phyloP scores from a whole-genome alignment of 2,113 vertebrate species.

The Macrotis lagotis region DNA sequence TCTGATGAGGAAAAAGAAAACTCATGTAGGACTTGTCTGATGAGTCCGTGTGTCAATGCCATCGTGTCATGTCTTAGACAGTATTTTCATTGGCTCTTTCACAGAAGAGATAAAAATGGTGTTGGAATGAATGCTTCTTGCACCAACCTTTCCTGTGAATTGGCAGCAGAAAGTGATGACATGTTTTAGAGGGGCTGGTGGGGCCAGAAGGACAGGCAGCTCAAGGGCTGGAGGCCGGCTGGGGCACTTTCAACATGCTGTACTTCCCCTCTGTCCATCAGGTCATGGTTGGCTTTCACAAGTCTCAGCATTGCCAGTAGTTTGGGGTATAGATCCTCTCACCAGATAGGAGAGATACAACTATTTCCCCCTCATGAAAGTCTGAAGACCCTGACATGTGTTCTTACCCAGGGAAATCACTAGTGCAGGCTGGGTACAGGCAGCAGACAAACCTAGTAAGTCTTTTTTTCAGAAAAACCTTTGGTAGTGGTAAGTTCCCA shows the following conservation, averaged over 20 bases:
- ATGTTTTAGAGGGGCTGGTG: too few relatives aligned
- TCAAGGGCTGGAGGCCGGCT: too few relatives aligned
- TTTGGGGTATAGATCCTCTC: neutral
- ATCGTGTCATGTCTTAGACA: neutral
- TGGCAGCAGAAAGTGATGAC: neutral
- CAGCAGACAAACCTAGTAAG: neutral
- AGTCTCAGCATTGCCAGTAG: too few relatives aligned
- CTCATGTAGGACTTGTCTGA: neutral
- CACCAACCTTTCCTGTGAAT: too few relatives aligned
- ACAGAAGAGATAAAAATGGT: neutral
- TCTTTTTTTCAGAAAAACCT: neutral
- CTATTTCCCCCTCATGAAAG: neutral
- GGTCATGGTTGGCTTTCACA: too few relatives aligned
- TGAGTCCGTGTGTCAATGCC: neutral
- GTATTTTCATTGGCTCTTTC: neutral
- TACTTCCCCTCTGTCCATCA: too few relatives aligned
- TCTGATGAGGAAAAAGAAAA: neutral
- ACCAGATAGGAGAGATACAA: neutral
- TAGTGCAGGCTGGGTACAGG: neutral
- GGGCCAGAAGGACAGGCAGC: too few relatives aligned
- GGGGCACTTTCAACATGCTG: too few relatives aligned
- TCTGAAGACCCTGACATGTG: neutral
- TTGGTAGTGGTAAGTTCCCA: neutral
- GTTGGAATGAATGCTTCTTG: neutral
- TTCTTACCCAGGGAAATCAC: neutral